These are phyloP conservation scores for Triplophysa dalaica DNA, from an alignment of 2,113 vertebrate species.

Conservation along the genomic window DNA sequence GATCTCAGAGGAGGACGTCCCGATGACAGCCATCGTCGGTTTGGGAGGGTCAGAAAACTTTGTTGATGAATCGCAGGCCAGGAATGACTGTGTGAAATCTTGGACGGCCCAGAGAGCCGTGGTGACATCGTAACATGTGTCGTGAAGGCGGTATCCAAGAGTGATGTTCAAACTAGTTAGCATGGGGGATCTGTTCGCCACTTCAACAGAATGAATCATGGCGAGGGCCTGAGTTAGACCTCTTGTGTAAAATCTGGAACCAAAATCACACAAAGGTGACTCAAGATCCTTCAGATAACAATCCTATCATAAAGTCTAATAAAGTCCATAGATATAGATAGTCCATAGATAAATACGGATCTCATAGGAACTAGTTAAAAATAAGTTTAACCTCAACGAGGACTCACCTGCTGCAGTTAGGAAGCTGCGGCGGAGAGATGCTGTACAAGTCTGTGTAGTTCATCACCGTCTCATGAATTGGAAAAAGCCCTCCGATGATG, in stretches of 20 bases:
- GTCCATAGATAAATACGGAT: too few species aligned
- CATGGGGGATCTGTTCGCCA: conserved; percentile 78
- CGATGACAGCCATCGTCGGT: conserved; percentile 76
- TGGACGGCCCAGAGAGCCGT: conserved; percentile 75
- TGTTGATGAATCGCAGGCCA: conserved; percentile 55
- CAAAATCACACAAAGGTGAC: conserved; percentile 40
- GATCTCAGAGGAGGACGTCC: conserved; percentile 78
- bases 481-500: conserved; percentile 67
- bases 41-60: conserved; percentile 65
- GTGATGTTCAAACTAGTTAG: conserved; percentile 73
- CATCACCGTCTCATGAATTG: conserved; percentile 55
- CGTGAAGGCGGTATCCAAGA: conserved; percentile 83
- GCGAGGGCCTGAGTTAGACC: conserved; percentile 75
- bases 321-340: too few species aligned
- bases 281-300: not conserved
- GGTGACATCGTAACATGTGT: conserved; percentile 83
- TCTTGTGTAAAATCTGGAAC: conserved; percentile 74
- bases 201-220: conserved; percentile 83
- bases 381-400: not conserved
- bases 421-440: conserved; percentile 67
- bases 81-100: conserved; percentile 68
- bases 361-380: not conserved
- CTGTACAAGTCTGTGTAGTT: conserved; percentile 24
- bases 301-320: too few species aligned
- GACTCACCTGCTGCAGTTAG: conserved; percentile 79